These are phyloP conservation scores for Alfaro cultratus DNA, from an alignment of 2,797 vertebrate genomes.

Conservation along the genomic window DNA sequence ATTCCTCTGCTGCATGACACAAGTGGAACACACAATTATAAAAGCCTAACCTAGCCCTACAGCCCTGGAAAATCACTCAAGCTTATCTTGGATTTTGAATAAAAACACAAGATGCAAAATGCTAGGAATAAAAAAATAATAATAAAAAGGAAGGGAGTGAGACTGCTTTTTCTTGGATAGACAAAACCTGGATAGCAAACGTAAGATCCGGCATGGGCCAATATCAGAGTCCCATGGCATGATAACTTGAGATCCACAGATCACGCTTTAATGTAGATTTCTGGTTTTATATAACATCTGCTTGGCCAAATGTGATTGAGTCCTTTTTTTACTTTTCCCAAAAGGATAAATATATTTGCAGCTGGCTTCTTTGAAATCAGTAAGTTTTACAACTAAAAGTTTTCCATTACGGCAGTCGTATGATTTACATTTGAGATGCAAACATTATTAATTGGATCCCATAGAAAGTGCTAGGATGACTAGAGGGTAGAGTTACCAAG, in stretches of 20 bases:
- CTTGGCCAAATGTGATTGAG: not conserved
- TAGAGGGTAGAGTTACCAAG: not conserved
- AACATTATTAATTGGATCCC: not conserved
- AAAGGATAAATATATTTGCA: not conserved
- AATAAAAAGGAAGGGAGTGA: not conserved
- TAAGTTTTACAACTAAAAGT: not conserved
- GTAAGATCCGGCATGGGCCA: not conserved
- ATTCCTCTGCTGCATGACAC: conserved; percentile 57
- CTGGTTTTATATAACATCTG: not conserved
- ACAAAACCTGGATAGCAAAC: conserved; percentile 41
- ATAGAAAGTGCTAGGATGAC: not conserved
- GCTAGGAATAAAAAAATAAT: conserved; percentile 1
- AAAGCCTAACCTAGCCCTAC: conserved; percentile 40
- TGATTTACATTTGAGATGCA: not conserved
- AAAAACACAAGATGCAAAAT: conserved; percentile 32
- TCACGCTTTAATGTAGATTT: not conserved
- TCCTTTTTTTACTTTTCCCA: not conserved
- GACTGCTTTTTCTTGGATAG: conserved; percentile 32
- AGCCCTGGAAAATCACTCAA: conserved; percentile 42
- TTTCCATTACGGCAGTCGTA: not conserved
- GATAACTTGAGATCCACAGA: not conserved
- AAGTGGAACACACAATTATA: conserved; percentile 46
- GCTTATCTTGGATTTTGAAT: conserved; percentile 45
- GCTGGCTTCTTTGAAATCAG: not conserved
- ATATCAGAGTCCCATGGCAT: not conserved